Evolutionary conservation across 1,140 invertebrate genomes (phyloP).

Genomic region (Papilio aristodemus): DNA sequence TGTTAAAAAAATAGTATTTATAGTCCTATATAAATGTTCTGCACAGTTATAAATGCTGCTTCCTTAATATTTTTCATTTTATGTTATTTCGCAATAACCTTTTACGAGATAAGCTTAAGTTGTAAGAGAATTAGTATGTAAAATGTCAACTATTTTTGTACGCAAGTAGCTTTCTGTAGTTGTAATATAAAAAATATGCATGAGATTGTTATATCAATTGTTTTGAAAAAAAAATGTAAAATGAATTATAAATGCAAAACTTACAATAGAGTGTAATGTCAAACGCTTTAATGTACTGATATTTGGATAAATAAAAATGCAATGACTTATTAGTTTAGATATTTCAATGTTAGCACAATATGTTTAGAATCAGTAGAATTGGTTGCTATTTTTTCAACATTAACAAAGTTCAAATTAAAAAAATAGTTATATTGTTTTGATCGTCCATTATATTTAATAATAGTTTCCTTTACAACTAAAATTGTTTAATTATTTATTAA

Average conservation of each 20-base stretch:
- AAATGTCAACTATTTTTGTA: conserved; percentile 5
- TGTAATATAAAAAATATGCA: neutral
- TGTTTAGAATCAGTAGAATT: neutral
- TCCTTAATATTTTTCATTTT: neutral
- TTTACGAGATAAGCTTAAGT: neutral
- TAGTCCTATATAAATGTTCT: conserved; percentile 14
- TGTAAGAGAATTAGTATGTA: conserved; percentile 7
- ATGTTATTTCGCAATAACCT: neutral
- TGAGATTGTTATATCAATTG: neutral
- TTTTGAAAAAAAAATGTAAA: neutral
- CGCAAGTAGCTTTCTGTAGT: neutral
- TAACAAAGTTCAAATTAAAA: too few relatives aligned
- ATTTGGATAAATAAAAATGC: neutral
- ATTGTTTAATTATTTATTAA: too few relatives aligned
- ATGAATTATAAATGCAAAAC: neutral
- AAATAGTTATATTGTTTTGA: too few relatives aligned
- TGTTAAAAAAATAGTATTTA: conserved; percentile 61
- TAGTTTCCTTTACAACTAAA: too few relatives aligned
- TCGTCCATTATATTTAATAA: too few relatives aligned
- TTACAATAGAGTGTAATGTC: conserved; percentile 2
- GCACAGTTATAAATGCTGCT: neutral
- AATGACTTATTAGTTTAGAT: neutral
- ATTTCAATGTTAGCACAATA: conserved; percentile 1
- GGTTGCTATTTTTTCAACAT: too few relatives aligned
- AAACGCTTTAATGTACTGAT: conserved; percentile 22